A percentile compares a stretch with the other conserved stretches of the same genome.
Evolutionary conservation across 2,113 vertebrate species (phyloP).

Genomic region (Planiliza haematocheilus): DNA sequence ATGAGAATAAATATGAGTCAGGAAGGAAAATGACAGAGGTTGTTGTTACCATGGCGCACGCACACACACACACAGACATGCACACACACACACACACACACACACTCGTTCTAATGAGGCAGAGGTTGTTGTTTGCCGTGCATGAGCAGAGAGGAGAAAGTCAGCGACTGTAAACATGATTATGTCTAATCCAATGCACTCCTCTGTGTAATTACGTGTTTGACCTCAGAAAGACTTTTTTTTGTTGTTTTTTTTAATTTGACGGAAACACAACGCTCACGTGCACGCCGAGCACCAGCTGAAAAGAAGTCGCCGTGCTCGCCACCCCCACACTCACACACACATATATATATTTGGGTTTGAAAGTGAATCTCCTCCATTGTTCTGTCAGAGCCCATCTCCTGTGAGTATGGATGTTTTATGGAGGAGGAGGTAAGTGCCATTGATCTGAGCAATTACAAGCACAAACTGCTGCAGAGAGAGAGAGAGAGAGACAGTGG

Average conservation of each 20-base stretch:
- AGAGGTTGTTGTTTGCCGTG: slow-evolving; percentile 31
- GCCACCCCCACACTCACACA: too few species aligned
- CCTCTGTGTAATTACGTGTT: slow-evolving; percentile 22
- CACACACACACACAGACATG: slow-evolving; percentile 20
- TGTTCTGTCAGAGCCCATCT: background rate
- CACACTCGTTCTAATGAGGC: slow-evolving; percentile 42
- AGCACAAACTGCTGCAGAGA: slow-evolving; percentile 13
- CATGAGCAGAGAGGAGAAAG: slow-evolving; percentile 33
- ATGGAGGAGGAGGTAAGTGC: slow-evolving; percentile 26
- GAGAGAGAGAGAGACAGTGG: slow-evolving; percentile 3
- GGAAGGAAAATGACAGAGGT: slow-evolving; percentile 29
- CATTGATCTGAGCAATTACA: slow-evolving; percentile 41
- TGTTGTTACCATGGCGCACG: slow-evolving; percentile 21
- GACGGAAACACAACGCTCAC: slow-evolving; percentile 18
- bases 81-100: slow-evolving; percentile 21
- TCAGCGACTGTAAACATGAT: slow-evolving; percentile 58
- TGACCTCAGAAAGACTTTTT: slow-evolving; percentile 32
- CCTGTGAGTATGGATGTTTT: slow-evolving; percentile 19
- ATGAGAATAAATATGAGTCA: slow-evolving; percentile 35
- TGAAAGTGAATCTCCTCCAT: background rate
- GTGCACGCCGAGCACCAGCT: background rate
- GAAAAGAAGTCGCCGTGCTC: background rate
- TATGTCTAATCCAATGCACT: slow-evolving; percentile 57
- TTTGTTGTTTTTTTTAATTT: too few species aligned
- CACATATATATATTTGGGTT: background rate